A percentile compares a stretch with the other conserved stretches of the same genome.
Conservation (phyloP, 2,113 vertebrate genomes). For the Erythrolamprus reginae region DNA sequence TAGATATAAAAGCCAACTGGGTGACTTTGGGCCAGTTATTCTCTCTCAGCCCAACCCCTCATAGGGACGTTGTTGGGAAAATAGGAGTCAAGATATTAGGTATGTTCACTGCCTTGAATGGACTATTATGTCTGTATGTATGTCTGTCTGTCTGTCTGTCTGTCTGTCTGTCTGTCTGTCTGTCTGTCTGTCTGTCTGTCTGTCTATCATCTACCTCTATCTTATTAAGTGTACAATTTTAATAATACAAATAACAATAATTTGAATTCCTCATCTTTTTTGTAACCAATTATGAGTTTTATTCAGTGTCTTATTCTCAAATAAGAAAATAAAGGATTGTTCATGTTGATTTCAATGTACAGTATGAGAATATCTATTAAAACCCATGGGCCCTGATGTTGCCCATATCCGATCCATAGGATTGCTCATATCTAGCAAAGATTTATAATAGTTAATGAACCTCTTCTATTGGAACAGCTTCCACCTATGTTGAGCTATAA, state of each 20-base stretch:
- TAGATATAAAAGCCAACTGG: not conserved
- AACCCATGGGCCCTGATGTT: not conserved
- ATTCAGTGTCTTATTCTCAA: not conserved
- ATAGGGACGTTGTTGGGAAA: not conserved
- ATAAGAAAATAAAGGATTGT: not conserved
- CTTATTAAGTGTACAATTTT: not conserved
- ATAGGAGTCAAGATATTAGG: not conserved
- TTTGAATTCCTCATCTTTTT: not conserved
- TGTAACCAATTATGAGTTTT: not conserved
- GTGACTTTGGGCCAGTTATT: not conserved
- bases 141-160: too few species aligned
- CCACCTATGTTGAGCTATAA: not conserved
- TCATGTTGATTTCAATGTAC: not conserved
- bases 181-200: not conserved
- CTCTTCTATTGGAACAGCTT: not conserved
- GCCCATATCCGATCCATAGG: not conserved
- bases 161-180: too few species aligned
- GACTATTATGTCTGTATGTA: not conserved
- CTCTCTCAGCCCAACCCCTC: not conserved
- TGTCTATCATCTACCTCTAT: not conserved
- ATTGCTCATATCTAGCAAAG: not conserved
- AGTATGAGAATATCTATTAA: not conserved
- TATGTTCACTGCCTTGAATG: not conserved
- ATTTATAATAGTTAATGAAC: not conserved
- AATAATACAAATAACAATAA: not conserved